These are phyloP conservation scores for Eupithecia insigniata DNA, from an alignment of 2,888 invertebrate species.

Conservation along the genomic window DNA sequence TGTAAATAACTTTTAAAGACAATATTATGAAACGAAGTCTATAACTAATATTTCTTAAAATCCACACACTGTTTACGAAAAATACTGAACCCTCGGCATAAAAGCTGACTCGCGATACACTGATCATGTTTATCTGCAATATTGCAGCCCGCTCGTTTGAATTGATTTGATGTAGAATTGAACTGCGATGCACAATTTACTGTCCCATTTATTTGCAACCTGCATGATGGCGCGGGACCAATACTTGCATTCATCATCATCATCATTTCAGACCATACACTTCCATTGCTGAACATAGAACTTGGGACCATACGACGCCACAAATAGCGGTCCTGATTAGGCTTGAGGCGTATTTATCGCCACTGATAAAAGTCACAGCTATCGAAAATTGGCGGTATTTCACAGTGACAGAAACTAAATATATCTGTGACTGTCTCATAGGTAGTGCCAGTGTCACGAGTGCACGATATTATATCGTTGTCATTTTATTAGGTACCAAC, in stretches of 20 bases:
- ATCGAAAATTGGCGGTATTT: too few species aligned
- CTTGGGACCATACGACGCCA: too few species aligned
- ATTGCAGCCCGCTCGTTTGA: slow-evolving; percentile 29
- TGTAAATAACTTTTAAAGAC: too few species aligned
- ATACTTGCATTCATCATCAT: not conserved
- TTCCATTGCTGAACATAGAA: too few species aligned
- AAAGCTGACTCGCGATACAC: not conserved
- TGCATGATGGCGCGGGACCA: not conserved
- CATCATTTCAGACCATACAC: not conserved
- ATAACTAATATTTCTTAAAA: not conserved
- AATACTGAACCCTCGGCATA: not conserved
- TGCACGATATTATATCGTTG: too few species aligned
- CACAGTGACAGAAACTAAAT: too few species aligned
- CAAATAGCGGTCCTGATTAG: too few species aligned
- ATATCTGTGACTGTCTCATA: too few species aligned
- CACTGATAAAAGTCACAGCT: too few species aligned
- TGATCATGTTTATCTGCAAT: slow-evolving; percentile 42
- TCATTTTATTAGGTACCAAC: too few species aligned
- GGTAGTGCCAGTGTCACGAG: too few species aligned
- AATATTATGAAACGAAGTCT: not conserved
- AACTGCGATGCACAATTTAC: slow-evolving; percentile 15
- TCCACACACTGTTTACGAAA: not conserved
- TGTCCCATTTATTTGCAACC: slow-evolving; percentile 2
- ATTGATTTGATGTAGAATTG: slow-evolving; percentile 33
- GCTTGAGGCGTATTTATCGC: too few species aligned